Percentiles rank a stretch among this genome's conserved stretches.
phyloP scores from a whole-genome alignment of 2,888 invertebrate species.

The Aethes cnicana region DNA sequence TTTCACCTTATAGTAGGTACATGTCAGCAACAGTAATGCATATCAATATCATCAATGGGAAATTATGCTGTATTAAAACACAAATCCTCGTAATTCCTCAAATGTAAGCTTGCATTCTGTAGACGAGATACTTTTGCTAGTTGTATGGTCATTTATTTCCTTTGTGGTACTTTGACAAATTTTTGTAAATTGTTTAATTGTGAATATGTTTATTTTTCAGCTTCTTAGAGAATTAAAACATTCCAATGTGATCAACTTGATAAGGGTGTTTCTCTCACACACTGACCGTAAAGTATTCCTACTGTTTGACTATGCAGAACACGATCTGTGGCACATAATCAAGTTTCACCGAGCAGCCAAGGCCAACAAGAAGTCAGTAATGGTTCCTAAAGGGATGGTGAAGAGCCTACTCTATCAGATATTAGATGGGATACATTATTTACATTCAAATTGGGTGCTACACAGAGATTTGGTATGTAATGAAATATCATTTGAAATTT shows the following conservation, averaged over 20 bases:
- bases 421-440: slow-evolving; percentile 98
- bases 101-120: too few relatives aligned
- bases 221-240: slow-evolving; percentile 97
- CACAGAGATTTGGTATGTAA: slow-evolving; percentile 93
- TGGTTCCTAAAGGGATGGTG: slow-evolving; percentile 98
- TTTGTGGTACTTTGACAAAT: too few relatives aligned
- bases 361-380: slow-evolving; percentile 97
- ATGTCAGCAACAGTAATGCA: too few relatives aligned
- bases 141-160: too few relatives aligned
- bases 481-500: slow-evolving; percentile 3
- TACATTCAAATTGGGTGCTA: slow-evolving; percentile 99
- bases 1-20: too few relatives aligned
- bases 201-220: slow-evolving; percentile 74
- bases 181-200: too few relatives aligned
- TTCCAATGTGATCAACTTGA: slow-evolving; percentile 97
- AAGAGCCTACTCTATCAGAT: slow-evolving; percentile 99
- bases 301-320: slow-evolving; percentile 98
- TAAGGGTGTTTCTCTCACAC: slow-evolving; percentile 97
- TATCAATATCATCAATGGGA: too few relatives aligned
- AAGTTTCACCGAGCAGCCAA: slow-evolving; percentile 99
- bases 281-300: slow-evolving; percentile 98
- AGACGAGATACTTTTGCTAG: too few relatives aligned
- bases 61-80: too few relatives aligned
- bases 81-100: too few relatives aligned
- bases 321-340: slow-evolving; percentile 99